Evolutionary conservation across 2,113 vertebrate species (phyloP).

Genomic region (Pelecanus crispus): DNA sequence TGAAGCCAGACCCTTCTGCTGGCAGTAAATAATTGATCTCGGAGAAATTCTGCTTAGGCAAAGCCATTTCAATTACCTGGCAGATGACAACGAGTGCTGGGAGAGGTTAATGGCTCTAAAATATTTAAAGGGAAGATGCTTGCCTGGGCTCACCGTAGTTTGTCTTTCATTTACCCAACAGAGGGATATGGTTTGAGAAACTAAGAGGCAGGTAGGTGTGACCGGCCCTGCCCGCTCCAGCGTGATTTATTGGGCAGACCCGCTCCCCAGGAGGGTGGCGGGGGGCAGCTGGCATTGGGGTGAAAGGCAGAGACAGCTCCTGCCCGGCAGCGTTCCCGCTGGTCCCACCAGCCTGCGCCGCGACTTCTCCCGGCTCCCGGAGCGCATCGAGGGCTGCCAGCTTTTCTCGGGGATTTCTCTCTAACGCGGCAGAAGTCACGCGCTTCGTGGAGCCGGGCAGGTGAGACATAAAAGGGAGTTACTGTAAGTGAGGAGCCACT

Average conservation of each 20-base stretch:
- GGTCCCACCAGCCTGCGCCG: background rate
- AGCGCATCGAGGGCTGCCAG: background rate
- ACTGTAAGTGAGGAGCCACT: background rate
- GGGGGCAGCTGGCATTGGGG: accelerated
- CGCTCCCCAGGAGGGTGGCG: accelerated
- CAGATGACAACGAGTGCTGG: background rate
- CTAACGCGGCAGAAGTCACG: background rate
- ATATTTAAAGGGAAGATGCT: background rate
- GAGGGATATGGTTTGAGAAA: background rate
- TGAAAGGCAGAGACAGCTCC: background rate
- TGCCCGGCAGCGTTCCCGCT: accelerated
- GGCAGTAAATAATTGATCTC: slow-evolving; percentile 50
- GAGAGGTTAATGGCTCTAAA: slow-evolving; percentile 10
- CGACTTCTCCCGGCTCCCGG: background rate
- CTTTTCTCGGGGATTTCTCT: background rate
- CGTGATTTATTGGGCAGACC: accelerated
- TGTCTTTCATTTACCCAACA: background rate
- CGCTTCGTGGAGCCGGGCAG: background rate
- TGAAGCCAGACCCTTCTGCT: slow-evolving; percentile 25
- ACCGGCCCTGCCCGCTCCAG: accelerated
- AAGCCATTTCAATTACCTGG: slow-evolving; percentile 32
- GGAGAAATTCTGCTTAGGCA: slow-evolving; percentile 11
- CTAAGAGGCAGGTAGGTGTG: background rate
- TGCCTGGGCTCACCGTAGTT: background rate
- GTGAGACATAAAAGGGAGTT: background rate